A percentile compares a stretch with the other conserved stretches of the same genome.
Conservation (phyloP, 2,888 invertebrate genomes). For the Endotricha flammealis region DNA sequence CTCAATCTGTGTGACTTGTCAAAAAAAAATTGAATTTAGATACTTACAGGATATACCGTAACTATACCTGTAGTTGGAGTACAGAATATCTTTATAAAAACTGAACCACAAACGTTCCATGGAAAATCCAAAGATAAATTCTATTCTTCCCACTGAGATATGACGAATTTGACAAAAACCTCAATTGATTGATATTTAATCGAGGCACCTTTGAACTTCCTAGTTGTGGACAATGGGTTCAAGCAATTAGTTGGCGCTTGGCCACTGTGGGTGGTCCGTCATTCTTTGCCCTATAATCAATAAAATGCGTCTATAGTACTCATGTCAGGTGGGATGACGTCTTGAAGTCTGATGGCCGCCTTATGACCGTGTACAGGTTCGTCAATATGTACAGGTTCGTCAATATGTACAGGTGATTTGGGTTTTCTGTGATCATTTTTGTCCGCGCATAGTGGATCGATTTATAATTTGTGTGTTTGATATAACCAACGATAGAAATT, state of each 20-base stretch:
- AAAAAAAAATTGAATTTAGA: too few species aligned
- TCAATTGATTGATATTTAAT: slow-evolving; percentile 52
- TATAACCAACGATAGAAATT: too few species aligned
- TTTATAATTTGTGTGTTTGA: too few species aligned
- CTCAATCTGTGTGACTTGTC: too few species aligned
- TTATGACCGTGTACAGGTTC: neutral
- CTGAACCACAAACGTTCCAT: neutral
- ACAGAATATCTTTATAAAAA: too few species aligned
- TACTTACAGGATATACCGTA: too few species aligned
- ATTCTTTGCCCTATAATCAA: slow-evolving; percentile 50
- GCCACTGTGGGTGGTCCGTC: slow-evolving; percentile 52
- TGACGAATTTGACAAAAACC: slow-evolving; percentile 43
- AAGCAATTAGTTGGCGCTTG: slow-evolving; percentile 47
- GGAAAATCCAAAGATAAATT: slow-evolving; percentile 6
- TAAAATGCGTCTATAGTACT: slow-evolving; percentile 39
- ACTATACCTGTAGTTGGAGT: too few species aligned
- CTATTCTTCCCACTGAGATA: slow-evolving; percentile 10
- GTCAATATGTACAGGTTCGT: too few species aligned
- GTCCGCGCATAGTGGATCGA: too few species aligned
- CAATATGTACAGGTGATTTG: too few species aligned
- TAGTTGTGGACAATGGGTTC: slow-evolving; percentile 44
- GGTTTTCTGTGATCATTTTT: too few species aligned
- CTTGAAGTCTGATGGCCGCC: slow-evolving; percentile 33
- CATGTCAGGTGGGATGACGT: slow-evolving; percentile 40
- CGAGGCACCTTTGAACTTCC: slow-evolving; percentile 53